Base-by-base conservation (phyloP, 2,888 invertebrate species). In the Synergus itoensis region DNA sequence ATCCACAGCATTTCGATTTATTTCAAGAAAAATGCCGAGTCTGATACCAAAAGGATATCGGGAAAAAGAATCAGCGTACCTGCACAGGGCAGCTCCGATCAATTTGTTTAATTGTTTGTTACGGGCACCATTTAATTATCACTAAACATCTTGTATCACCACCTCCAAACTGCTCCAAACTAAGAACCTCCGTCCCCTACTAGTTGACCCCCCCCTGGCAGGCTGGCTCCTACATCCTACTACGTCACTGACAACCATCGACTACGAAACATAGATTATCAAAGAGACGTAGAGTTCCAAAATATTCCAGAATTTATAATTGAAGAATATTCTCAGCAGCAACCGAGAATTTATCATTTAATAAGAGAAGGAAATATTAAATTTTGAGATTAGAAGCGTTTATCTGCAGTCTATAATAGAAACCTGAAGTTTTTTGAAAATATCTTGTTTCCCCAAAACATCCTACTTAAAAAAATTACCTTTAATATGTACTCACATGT, bases 171-270 rank as follows among this genome's bases (percentile, higher is more conserved):
- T 87, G 87, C 86, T 87, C 45, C 43, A 67, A 67, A 67, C 67
- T 21, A 28, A 86, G 87, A 87, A 87, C 87, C 73, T 60, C 63
- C 78, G 67, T 14, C 73, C 73, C 73, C 73, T 53, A 48, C 87
- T 87, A 84, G 85, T 85, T 89, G 87, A 89, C 88, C 89, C 89
- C 90, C 90, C 90, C 91, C 87, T 85, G 87, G 83, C 84, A 84
- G 84, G 83, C 85, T 83, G 84, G 83, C 85, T 83, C 85, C 85
- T 86, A 86, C 5, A 36, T 36, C 36, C 85, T 83, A 85, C 85
- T 86, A 87, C 85, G 88, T 88, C 87, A 87, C 85, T 84, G 76
- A 65, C 53, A 73, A 48, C 73, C 65, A 65, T 41, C 9, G 11
- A 65, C 36, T 36, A 41, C 11, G 4, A 53, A 36, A 73, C 16